Evolutionary conservation across 2,888 invertebrate species (phyloP).

Genomic region (Aethes cnicana): DNA sequence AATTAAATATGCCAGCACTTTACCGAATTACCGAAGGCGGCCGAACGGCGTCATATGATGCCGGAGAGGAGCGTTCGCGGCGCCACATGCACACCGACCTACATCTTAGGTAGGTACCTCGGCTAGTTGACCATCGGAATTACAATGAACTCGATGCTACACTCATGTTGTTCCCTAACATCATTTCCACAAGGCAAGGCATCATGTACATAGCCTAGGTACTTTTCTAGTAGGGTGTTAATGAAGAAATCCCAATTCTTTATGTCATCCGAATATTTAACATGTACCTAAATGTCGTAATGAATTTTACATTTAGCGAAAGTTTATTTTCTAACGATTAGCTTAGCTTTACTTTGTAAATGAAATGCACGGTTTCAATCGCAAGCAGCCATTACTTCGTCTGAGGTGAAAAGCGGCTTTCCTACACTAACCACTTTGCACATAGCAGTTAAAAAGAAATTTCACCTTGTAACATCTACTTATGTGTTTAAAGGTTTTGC

Average conservation of each 20-base stretch:
- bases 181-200: too few species aligned
- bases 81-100: conserved; percentile 4
- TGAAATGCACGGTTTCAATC: conserved; percentile 59
- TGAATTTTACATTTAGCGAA: conserved; percentile 32
- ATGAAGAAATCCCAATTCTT: too few species aligned
- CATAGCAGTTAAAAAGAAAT: conserved; percentile 41
- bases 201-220: too few species aligned
- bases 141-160: conserved; percentile 6
- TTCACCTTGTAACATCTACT: conserved; percentile 31
- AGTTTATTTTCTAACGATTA: conserved; percentile 49
- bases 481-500: neutral
- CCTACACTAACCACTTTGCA: conserved; percentile 46
- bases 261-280: too few species aligned
- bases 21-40: too few species aligned
- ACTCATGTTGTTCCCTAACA: conserved; percentile 39
- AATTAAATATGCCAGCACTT: too few species aligned
- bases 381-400: conserved; percentile 56
- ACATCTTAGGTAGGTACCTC: conserved; percentile 2
- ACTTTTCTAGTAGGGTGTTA: too few species aligned
- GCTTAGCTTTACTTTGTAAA: conserved; percentile 48
- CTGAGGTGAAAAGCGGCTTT: conserved; percentile 62
- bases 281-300: too few species aligned
- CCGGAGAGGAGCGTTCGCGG: conserved; percentile 4
- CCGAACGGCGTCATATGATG: conserved; percentile 1
- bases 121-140: neutral